Evolutionary conservation across 1,140 invertebrate species (phyloP).

Genomic region (Watersipora subatra): DNA sequence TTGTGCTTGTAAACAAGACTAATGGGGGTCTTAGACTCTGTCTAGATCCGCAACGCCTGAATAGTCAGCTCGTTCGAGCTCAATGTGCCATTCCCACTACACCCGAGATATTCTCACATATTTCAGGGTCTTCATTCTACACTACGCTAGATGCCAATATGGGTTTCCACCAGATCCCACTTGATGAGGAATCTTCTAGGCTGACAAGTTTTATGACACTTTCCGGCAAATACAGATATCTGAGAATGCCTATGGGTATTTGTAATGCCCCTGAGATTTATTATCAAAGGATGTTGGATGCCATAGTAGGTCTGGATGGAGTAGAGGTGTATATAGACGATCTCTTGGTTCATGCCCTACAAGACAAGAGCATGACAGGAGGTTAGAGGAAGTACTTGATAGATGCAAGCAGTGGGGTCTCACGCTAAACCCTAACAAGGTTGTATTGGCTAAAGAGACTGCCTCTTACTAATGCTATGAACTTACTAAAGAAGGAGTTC

Average conservation of each 20-base stretch:
- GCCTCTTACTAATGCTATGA: no score
- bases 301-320: no score
- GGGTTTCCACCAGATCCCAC: constrained; percentile 26
- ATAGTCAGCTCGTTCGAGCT: constrained; percentile 18
- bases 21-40: constrained; percentile 14
- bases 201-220: constrained; percentile 26
- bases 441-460: no score
- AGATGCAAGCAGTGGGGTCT: no score
- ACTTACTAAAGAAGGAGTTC: no score
- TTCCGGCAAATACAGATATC: constrained; percentile 17
- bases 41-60: constrained; percentile 20
- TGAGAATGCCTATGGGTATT: constrained; percentile 12
- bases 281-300: no score
- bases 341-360: no score
- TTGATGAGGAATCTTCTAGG: constrained; percentile 17
- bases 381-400: no score
- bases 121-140: constrained; percentile 11
- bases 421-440: no score
- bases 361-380: no score
- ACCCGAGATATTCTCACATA: constrained; percentile 21
- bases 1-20: constrained; percentile 16
- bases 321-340: no score
- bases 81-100: constrained; percentile 13
- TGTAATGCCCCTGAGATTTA: no score
- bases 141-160: constrained; percentile 19